A percentile compares a stretch with the other conserved stretches of the same genome.
phyloP scores from a whole-genome alignment of 2,888 invertebrate genomes.

The Heterodera filipjevi region DNA sequence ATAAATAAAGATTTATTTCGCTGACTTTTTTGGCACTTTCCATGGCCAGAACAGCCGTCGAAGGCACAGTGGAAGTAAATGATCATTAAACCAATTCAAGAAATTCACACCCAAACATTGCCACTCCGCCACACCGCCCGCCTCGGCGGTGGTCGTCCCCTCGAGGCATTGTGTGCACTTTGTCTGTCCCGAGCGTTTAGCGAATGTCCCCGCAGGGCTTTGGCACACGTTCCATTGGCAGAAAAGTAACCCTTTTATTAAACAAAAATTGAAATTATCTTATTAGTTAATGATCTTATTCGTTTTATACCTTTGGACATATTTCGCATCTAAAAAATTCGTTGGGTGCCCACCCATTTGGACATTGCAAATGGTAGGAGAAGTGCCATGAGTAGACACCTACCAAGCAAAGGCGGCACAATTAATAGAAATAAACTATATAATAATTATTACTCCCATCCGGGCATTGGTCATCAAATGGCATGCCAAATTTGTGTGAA shows the following conservation, averaged over 20 bases:
- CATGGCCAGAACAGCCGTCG: slow-evolving; percentile 34
- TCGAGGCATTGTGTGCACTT: slow-evolving; percentile 38
- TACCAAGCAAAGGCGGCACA: not conserved
- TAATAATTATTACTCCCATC: not conserved
- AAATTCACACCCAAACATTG: slow-evolving; percentile 30
- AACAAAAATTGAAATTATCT: not conserved
- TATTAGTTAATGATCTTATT: not conserved
- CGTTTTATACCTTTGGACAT: not conserved
- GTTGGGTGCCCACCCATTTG: slow-evolving; percentile 45
- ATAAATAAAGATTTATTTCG: not conserved
- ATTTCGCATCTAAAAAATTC: slow-evolving; percentile 44
- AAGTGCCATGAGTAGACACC: slow-evolving; percentile 5
- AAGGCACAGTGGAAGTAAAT: slow-evolving; percentile 17
- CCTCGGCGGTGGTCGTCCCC: slow-evolving; percentile 30
- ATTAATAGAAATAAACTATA: not conserved
- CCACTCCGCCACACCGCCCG: slow-evolving; percentile 13
- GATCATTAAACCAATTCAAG: too few relatives aligned
- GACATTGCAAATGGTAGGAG: slow-evolving; percentile 41
- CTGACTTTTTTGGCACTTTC: slow-evolving; percentile 32
- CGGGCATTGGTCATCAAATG: not conserved
- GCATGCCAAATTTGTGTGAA: not conserved
- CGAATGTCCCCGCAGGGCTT: slow-evolving; percentile 36
- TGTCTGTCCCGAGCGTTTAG: slow-evolving; percentile 23
- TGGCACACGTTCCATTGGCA: slow-evolving; percentile 32
- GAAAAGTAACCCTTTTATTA: slow-evolving; percentile 34